Evolutionary conservation across 2,113 vertebrate genomes (phyloP), one percentile per base, ranked within the genome.

Genomic region (Peromyscus leucopus): DNA sequence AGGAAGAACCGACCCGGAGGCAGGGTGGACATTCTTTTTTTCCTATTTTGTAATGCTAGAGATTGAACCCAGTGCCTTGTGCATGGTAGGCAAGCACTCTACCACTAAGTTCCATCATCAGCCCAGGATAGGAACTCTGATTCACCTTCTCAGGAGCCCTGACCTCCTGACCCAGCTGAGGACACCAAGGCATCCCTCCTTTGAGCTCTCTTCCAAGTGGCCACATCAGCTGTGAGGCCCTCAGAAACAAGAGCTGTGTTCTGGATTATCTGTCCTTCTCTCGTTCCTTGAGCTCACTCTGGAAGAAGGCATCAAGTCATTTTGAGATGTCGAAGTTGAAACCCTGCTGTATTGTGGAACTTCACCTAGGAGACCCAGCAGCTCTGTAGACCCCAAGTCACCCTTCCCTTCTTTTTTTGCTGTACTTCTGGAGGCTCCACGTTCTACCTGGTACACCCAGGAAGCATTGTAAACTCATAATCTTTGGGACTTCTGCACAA

Each of bases 341-440:
- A 46, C 59, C 59, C 15, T 51, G 31, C 57, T 55, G 55, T 16
- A 17, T 22, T 0, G 17, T 24, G 17, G 12, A 61, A 75, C 63
- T 67, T 94, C 55, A 33, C 80, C 1, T 1, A 63, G 69, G 42
- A 74, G 55, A 72, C 12, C 39, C 1, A 17, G n/a, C 24, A 67
- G 63, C 39, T 61, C 51, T 0, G 1, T 9, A 24, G 16, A 5
- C 33, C 39, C 71, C 57, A 85, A 46, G 24, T 1, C 0, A 8
- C 1, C 19, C 39, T 46, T 11, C 12, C 16, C 79, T 39, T 2
- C 8, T 36, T 7, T 33, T 46, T 19, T n/a, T 48, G 59, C 88
- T 86, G 1, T 1, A 21, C n/a, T 42, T 1, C 3, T 2, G 24
- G 59, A 84, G 10, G 1, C 4, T 1, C 55, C 1, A 55, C 0